A percentile compares a stretch with the other conserved stretches of the same genome.
These are phyloP conservation scores for Nymphalis io DNA, from an alignment of 1,140 invertebrate species.

Conservation along the genomic window DNA sequence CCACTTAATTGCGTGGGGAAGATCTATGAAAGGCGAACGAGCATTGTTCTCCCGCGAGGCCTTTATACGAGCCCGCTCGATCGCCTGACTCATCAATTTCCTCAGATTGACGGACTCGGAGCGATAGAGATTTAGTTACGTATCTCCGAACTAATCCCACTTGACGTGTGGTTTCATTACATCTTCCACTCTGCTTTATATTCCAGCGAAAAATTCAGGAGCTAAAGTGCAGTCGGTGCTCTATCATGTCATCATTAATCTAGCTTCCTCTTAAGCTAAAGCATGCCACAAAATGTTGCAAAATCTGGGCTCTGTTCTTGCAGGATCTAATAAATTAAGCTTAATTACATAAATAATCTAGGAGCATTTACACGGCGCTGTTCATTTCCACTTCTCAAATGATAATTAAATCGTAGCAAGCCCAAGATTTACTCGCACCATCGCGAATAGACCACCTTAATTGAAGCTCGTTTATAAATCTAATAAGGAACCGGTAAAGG, in stretches of 20 bases:
- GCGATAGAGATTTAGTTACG: slow-evolving; percentile 64
- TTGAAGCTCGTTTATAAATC: slow-evolving; percentile 59
- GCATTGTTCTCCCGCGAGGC: slow-evolving; percentile 70
- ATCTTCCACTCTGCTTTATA: slow-evolving; percentile 19
- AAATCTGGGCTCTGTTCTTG: not conserved
- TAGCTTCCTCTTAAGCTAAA: slow-evolving; percentile 14
- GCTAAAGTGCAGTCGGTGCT: slow-evolving; percentile 27
- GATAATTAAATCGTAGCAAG: slow-evolving; percentile 39
- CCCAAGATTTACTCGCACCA: slow-evolving; percentile 39
- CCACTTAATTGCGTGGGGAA: slow-evolving; percentile 74
- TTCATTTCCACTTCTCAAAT: slow-evolving; percentile 27
- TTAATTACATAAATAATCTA: slow-evolving; percentile 36
- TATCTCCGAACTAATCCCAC: slow-evolving; percentile 48
- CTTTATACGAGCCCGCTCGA: slow-evolving; percentile 57
- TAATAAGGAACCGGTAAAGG: slow-evolving; percentile 44
- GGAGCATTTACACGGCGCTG: slow-evolving; percentile 15
- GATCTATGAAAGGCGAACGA: slow-evolving; percentile 63
- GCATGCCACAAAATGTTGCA: slow-evolving; percentile 1
- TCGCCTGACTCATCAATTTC: slow-evolving; percentile 75
- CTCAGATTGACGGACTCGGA: slow-evolving; percentile 59
- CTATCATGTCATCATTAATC: slow-evolving; percentile 35
- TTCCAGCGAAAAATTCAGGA: slow-evolving; percentile 20
- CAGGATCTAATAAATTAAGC: slow-evolving; percentile 6
- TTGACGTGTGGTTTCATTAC: slow-evolving; percentile 33
- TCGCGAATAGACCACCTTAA: slow-evolving; percentile 44